Conservation (phyloP, 2,113 vertebrate species). For the Vicugna pacos region DNA sequence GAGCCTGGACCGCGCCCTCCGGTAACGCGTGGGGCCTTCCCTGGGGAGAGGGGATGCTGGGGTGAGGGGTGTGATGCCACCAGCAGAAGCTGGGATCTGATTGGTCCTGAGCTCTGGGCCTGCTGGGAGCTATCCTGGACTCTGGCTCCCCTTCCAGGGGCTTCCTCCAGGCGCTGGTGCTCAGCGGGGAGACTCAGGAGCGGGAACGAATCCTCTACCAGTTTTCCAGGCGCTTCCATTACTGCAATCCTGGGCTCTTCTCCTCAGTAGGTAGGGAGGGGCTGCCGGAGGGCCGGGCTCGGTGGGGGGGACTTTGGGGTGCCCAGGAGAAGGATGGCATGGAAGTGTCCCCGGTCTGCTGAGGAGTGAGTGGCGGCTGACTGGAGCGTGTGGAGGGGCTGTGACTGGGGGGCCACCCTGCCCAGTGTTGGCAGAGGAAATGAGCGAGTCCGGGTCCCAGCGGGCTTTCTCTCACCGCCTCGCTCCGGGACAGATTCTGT, state of each 20-base stretch:
- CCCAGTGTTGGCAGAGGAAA: neutral
- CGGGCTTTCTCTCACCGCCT: neutral
- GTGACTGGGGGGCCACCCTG: neutral
- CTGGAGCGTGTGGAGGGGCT: neutral
- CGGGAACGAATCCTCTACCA: constrained; percentile 92
- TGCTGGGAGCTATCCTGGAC: neutral
- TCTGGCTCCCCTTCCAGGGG: constrained; percentile 80
- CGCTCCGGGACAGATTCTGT: constrained; percentile 85
- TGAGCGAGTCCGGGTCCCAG: neutral
- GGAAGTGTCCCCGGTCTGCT: neutral
- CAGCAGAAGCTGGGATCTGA: neutral
- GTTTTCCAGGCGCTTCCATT: constrained; percentile 91
- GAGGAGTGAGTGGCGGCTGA: neutral
- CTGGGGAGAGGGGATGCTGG: neutral
- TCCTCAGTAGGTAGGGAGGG: constrained; percentile 87
- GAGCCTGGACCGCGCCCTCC: constrained; percentile 91
- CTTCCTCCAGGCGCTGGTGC: constrained; percentile 91
- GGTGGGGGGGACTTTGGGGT: neutral
- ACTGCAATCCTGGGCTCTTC: constrained; percentile 90
- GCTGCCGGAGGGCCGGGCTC: neutral
- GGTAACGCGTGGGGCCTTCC: constrained; percentile 81
- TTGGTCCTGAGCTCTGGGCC: rapidly evolving
- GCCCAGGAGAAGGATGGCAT: neutral
- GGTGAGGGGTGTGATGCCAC: too few species aligned
- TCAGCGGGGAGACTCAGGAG: constrained; percentile 95